phyloP scores from a whole-genome alignment of 2,113 vertebrate genomes.

The Archocentrus centrarchus region DNA sequence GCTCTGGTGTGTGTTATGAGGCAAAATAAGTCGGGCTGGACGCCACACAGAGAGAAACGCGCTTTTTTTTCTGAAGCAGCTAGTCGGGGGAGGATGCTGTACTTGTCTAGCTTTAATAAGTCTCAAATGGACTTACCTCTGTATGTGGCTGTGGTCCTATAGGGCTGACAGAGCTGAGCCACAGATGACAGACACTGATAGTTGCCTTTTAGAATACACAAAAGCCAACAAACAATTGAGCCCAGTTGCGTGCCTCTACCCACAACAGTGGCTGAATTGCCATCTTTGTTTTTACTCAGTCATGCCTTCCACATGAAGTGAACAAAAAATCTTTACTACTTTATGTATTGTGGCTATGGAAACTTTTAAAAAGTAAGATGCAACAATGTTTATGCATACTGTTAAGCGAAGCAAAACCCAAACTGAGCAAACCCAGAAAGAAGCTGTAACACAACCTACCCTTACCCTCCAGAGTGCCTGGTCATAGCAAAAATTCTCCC shows the following conservation, averaged over 20 bases:
- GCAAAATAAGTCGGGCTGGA: constrained; percentile 31
- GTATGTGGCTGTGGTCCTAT: constrained; percentile 20
- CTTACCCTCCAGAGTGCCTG: background rate
- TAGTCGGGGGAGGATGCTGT: background rate
- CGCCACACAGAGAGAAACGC: constrained; percentile 18
- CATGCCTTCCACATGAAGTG: background rate
- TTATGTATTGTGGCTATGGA: background rate
- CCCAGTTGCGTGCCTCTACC: background rate
- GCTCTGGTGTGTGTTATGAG: constrained; percentile 53
- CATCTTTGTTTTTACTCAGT: background rate
- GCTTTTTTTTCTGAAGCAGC: background rate
- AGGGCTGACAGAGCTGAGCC: background rate
- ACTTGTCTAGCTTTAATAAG: constrained; percentile 50
- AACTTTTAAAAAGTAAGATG: background rate
- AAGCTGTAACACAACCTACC: background rate
- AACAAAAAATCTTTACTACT: background rate
- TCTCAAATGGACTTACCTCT: constrained; percentile 47
- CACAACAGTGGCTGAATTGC: background rate
- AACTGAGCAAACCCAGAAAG: background rate
- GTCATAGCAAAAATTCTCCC: background rate
- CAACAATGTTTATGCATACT: background rate
- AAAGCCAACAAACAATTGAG: constrained; percentile 22
- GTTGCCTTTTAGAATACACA: constrained; percentile 10
- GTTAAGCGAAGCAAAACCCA: background rate
- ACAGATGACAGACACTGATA: constrained; percentile 28